phyloP scores from a whole-genome alignment of 2,113 vertebrate genomes.

The Prinia subflava region DNA sequence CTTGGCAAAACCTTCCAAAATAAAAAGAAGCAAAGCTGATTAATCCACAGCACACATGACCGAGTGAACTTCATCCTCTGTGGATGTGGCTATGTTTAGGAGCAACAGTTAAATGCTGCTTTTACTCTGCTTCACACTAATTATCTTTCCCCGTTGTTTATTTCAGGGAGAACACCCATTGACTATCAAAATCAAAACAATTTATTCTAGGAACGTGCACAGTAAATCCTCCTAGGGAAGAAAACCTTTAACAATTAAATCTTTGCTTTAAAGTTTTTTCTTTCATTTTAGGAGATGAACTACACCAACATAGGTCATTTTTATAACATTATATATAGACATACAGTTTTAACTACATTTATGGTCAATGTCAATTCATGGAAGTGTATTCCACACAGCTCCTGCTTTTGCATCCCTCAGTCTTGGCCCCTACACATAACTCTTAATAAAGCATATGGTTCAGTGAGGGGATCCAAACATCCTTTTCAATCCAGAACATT shows the following conservation, averaged over 20 bases:
- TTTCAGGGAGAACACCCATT: neutral
- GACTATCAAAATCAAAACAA: neutral
- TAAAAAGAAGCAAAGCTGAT: neutral
- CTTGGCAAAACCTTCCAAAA: neutral
- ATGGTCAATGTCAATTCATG: neutral
- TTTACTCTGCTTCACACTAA: neutral
- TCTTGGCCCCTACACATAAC: neutral
- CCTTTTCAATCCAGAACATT: neutral
- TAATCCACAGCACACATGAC: neutral
- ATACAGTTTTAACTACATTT: neutral
- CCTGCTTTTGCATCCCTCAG: neutral
- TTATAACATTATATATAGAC: fast-evolving
- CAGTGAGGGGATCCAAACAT: neutral
- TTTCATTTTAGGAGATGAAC: neutral
- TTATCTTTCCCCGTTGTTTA: neutral
- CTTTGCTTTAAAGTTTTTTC: neutral
- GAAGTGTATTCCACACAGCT: neutral
- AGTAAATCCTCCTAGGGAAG: neutral
- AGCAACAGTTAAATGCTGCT: neutral
- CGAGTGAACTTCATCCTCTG: neutral
- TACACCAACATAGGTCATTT: neutral
- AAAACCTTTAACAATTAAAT: neutral
- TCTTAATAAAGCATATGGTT: neutral
- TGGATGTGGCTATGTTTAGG: neutral
- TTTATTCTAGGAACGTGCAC: neutral